A percentile compares a stretch with the other conserved stretches of the same genome.
Conservation (phyloP, 2,797 vertebrate species). For the Holocentrus rufus region DNA sequence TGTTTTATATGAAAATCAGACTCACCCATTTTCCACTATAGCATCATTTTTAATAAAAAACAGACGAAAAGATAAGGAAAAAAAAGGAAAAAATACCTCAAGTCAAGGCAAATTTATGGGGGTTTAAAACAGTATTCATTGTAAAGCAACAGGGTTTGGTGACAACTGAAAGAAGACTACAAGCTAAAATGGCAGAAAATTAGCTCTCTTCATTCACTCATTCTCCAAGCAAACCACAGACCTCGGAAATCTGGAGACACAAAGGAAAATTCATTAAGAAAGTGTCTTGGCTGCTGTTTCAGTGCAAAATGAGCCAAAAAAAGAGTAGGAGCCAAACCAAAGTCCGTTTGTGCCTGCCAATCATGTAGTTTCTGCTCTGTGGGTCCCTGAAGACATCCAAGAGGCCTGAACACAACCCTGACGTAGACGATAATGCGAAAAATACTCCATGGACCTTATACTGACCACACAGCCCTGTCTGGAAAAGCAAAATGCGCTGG, state of each 20-base stretch:
- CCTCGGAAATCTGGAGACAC: no score
- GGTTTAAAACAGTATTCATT: no score
- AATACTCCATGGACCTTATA: conserved; percentile 17
- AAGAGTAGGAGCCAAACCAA: conserved; percentile 30
- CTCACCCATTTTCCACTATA: no score
- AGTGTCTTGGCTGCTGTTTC: no score
- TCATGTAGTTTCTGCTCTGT: conserved; percentile 26
- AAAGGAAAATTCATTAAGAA: no score
- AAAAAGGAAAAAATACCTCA: no score
- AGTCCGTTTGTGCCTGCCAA: background rate
- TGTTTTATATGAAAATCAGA: no score
- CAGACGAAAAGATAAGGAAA: no score
- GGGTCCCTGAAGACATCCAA: background rate
- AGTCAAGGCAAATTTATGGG: no score
- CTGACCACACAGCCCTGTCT: conserved; percentile 35
- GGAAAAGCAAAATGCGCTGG: conserved; percentile 35
- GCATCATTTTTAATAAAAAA: no score
- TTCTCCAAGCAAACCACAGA: background rate
- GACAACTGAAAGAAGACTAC: background rate
- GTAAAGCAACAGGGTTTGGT: no score
- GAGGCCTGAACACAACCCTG: background rate
- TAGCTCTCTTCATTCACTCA: background rate
- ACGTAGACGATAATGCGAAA: background rate
- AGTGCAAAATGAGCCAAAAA: background rate
- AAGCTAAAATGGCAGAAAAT: background rate